Conservation (phyloP, 2,797 vertebrate species). For the Oreochromis mossambicus region DNA sequence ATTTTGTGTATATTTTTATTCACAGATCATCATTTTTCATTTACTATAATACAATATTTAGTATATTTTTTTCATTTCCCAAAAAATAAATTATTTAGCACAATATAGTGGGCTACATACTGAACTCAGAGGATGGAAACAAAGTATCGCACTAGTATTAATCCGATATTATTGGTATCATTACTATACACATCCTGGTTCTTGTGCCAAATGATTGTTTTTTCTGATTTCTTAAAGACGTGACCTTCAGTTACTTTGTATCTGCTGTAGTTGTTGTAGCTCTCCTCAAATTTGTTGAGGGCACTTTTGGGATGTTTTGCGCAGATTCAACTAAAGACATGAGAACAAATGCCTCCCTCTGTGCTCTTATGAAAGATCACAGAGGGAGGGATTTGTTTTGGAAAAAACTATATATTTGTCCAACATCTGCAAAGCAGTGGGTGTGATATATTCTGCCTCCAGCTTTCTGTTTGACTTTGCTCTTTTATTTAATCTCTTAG, state of each 20-base stretch:
- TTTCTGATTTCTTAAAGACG: not conserved
- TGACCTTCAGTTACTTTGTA: not conserved
- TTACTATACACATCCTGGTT: not conserved
- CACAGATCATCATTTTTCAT: not conserved
- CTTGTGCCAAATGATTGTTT: not conserved
- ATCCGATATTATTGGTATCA: not conserved
- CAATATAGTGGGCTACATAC: rapidly evolving
- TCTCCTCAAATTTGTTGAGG: rapidly evolving
- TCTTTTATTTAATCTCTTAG: not conserved
- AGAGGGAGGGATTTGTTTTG: not conserved
- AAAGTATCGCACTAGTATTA: not conserved
- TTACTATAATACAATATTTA: rapidly evolving
- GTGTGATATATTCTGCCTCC: not conserved
- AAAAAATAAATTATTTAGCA: rapidly evolving
- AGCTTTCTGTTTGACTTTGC: not conserved
- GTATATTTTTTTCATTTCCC: not conserved
- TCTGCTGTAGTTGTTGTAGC: not conserved
- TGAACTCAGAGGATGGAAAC: not conserved
- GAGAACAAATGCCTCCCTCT: rapidly evolving
- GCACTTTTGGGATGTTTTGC: not conserved
- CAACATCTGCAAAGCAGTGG: not conserved
- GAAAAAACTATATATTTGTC: not conserved
- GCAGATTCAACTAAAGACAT: not conserved
- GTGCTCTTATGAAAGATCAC: not conserved
- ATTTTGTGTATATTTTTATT: not conserved